Conservation (phyloP, 2,797 vertebrate species). For the Poecilia wingei region DNA sequence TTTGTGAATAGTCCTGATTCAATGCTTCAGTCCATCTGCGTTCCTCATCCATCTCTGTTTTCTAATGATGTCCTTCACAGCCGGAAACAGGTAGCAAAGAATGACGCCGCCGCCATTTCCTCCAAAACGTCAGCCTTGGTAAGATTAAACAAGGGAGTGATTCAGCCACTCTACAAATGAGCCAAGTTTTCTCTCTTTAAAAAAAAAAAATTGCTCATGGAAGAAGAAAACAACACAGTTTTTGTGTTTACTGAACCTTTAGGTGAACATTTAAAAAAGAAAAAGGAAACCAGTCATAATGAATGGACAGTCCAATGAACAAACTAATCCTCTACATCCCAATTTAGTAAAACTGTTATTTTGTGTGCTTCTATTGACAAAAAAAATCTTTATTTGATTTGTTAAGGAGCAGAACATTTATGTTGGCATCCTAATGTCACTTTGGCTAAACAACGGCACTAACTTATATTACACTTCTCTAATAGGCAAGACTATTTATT, state of each 20-base stretch:
- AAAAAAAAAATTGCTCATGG: not conserved
- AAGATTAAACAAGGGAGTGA: slow-evolving; percentile 25
- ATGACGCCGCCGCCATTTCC: slow-evolving; percentile 31
- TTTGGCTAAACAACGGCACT: not conserved
- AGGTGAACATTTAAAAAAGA: not conserved
- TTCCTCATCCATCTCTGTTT: slow-evolving; percentile 68
- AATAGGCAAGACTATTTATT: not conserved
- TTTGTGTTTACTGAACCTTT: not conserved
- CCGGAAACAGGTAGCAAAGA: slow-evolving; percentile 61
- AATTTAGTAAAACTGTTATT: not conserved
- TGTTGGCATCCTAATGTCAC: not conserved
- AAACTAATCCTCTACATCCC: not conserved
- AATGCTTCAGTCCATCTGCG: slow-evolving; percentile 64
- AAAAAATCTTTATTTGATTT: not conserved
- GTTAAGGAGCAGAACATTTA: not conserved
- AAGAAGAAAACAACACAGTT: not conserved
- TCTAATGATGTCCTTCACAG: slow-evolving; percentile 70
- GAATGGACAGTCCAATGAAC: not conserved
- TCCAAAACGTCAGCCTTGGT: slow-evolving; percentile 27
- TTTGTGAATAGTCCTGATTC: slow-evolving; percentile 62
- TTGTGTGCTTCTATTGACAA: not conserved
- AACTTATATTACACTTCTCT: not conserved
- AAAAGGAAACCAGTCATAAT: not conserved
- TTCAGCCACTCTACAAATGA: slow-evolving; percentile 10
- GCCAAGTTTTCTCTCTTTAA: not conserved